These are phyloP conservation scores for Mormyrus lacerda DNA, from an alignment of 2,113 vertebrate species.

Conservation along the genomic window DNA sequence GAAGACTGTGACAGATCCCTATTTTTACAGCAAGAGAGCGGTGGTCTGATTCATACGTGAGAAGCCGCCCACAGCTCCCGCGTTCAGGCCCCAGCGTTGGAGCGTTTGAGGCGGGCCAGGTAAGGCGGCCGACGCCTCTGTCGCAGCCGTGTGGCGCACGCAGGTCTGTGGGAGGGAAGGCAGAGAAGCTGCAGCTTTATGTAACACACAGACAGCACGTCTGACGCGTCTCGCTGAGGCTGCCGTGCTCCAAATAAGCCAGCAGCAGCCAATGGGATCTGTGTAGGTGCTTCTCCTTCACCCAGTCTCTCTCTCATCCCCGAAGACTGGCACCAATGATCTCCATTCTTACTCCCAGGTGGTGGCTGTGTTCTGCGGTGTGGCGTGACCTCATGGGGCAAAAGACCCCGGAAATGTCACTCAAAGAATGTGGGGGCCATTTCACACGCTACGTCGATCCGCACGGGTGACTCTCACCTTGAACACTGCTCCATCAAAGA, in stretches of 20 bases:
- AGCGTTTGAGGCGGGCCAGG: neutral
- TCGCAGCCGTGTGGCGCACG: neutral
- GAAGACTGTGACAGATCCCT: neutral
- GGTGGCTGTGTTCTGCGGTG: neutral
- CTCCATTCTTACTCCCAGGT: neutral
- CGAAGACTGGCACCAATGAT: neutral
- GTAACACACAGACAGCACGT: neutral
- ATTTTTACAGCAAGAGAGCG: neutral
- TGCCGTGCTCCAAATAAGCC: neutral
- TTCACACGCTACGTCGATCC: neutral
- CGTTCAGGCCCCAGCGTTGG: neutral
- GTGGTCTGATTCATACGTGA: neutral
- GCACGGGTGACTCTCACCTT: neutral
- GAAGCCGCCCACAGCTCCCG: neutral
- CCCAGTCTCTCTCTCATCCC: neutral
- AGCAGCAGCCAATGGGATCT: neutral
- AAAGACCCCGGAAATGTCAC: neutral
- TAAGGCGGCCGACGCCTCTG: neutral
- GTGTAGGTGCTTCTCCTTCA: slow-evolving; percentile 1
- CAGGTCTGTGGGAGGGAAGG: neutral
- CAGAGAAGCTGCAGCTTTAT: slow-evolving; percentile 8
- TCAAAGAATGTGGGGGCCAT: neutral
- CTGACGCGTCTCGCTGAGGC: neutral
- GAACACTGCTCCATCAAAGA: neutral
- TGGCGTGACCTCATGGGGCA: neutral